Base-by-base conservation (phyloP, 2,113 vertebrate genomes). In the Malurus elegans region DNA sequence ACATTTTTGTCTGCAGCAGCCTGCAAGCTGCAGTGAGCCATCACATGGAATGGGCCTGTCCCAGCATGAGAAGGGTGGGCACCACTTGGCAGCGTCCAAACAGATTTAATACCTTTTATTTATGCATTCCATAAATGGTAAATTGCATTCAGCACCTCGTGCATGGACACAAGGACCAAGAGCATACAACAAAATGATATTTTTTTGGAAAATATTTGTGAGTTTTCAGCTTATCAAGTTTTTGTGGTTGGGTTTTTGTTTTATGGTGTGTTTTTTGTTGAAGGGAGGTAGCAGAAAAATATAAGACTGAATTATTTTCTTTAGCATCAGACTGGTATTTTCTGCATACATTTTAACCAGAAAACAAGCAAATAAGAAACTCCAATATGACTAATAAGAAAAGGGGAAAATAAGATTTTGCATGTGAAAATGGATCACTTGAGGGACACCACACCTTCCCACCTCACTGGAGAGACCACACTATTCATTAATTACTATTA, bases 121-220 rank as follows among this genome's bases (percentile, higher is more conserved):
- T 50, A 29, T 51, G 14, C 36, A 26, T 50, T 28, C 8, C 10
- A 20, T 45, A 81, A n/a, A 57, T 34, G 3, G 15, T 19, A 58
- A 65, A 21, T 40, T 87, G 13, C 28, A 64, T 51, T 70, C 50
- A 51, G 36, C 28, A 45, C 24, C 19, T n/a, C 36, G 21, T 26
- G 19, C 16, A 10, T 20, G 25, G 42, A 50, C 28, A 50, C 16
- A 75, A 32, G 69, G 23, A 69, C 14, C 26, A 50, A 47, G 56
- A 62, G 11, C 8, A 6, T 36, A 28, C 6, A 24, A 36, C 0
- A 0, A 69, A 50, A 50, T 13, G 1, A 36, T 10, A 16, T 6
- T 15, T 51, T 54, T 36, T 10, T 48, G 31, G 34, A 61, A 42
- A 42, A 50, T 9, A 61, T n/a, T 18, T 69, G 10, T 16, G 8